Percentiles rank a stretch among this genome's conserved stretches.
Conservation (phyloP, 2,113 vertebrate species). For the Madoqua kirkii region DNA sequence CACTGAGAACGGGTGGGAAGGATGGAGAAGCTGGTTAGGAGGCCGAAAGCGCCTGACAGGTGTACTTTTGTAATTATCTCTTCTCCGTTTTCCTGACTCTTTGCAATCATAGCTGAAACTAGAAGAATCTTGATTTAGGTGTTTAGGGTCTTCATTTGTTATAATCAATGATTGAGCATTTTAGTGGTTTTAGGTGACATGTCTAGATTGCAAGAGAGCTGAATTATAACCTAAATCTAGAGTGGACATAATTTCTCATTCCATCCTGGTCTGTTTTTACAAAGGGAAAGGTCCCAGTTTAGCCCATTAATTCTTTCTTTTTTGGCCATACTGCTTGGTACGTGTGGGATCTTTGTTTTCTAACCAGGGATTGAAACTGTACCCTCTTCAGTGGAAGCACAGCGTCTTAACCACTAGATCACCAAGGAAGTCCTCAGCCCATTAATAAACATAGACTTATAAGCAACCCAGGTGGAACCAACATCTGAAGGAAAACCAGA, state of each 20-base stretch:
- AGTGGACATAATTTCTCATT: background rate
- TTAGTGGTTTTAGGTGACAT: background rate
- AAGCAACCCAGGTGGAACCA: background rate
- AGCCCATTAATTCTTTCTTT: background rate
- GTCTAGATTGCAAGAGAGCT: background rate
- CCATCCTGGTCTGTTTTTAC: background rate
- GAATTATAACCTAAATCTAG: background rate
- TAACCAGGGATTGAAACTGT: background rate
- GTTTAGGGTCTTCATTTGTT: background rate
- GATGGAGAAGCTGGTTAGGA: background rate
- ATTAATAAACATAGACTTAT: background rate
- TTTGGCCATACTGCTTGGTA: background rate
- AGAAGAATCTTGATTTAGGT: background rate
- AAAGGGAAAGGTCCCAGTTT: background rate
- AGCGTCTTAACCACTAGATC: background rate
- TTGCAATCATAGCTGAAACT: background rate
- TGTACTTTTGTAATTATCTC: background rate
- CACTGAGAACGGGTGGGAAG: background rate
- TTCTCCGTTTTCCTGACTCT: background rate
- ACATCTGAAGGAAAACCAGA: background rate
- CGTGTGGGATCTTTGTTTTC: accelerated
- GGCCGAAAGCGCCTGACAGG: background rate
- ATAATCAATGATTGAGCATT: background rate
- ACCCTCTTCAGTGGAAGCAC: background rate
- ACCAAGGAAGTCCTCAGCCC: background rate